These are phyloP conservation scores for Nemopilema nomurai DNA, from an alignment of 30 jellyfish, hydroid and myxozoan genomes.

Conservation along the genomic window DNA sequence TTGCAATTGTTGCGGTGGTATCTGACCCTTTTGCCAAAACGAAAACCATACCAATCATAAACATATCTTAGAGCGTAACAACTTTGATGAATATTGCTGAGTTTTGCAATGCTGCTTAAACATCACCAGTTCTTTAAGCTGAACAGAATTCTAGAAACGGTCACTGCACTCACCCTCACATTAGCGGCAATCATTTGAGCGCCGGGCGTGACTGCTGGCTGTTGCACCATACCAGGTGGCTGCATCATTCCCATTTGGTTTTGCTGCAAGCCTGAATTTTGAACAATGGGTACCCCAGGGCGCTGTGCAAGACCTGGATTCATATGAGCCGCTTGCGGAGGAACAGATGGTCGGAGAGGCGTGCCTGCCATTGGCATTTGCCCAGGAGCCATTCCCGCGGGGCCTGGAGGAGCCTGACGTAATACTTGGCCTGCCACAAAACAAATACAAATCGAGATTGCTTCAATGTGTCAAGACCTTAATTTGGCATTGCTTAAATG, in stretches of 20 bases:
- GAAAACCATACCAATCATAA: too few relatives aligned
- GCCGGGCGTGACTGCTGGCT: constrained; percentile 38
- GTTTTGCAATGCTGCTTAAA: too few relatives aligned
- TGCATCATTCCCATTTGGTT: constrained; percentile 26
- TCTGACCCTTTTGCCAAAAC: neutral
- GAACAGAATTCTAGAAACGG: too few relatives aligned
- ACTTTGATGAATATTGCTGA: too few relatives aligned
- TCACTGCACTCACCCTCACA: constrained; percentile 14
- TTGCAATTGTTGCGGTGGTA: neutral
- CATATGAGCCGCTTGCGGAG: constrained; percentile 21
- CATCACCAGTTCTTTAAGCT: too few relatives aligned
- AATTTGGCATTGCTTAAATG: too few relatives aligned
- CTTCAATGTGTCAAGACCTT: too few relatives aligned
- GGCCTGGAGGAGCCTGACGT: constrained; percentile 36
- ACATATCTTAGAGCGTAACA: too few relatives aligned
- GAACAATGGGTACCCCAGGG: constrained; percentile 45
- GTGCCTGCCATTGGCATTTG: constrained; percentile 26
- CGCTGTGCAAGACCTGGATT: constrained; percentile 55
- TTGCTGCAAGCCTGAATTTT: constrained; percentile 32
- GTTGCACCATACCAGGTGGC: constrained; percentile 55
- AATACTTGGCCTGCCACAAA: constrained; percentile 15
- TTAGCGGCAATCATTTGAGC: constrained; percentile 28
- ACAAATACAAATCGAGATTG: too few relatives aligned
- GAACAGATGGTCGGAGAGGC: constrained; percentile 7
- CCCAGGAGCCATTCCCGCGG: neutral